Conservation (phyloP, 2,797 vertebrate species). For the Hirundo rustica region DNA sequence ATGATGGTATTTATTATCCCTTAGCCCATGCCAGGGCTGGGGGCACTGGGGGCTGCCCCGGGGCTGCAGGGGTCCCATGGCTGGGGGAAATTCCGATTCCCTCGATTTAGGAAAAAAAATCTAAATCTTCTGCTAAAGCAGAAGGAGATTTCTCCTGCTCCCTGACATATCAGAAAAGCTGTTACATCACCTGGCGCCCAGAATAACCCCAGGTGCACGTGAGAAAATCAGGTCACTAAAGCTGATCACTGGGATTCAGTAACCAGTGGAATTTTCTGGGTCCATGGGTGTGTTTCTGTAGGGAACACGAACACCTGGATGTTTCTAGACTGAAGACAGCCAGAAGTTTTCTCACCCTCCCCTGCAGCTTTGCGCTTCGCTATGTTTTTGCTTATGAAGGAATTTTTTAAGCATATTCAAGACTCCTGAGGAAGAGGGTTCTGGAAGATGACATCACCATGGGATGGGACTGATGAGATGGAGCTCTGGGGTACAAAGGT, state of each 20-base stretch:
- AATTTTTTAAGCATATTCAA: not conserved
- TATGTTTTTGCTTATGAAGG: not conserved
- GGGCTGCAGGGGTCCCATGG: not conserved
- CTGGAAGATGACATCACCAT: not conserved
- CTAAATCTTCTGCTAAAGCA: not conserved
- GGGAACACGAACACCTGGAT: not conserved
- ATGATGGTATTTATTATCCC: accelerated
- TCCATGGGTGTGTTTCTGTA: too few species aligned
- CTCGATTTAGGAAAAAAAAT: too few species aligned
- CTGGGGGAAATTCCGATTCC: not conserved
- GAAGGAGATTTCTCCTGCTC: not conserved
- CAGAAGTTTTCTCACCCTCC: not conserved
- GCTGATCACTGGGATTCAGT: not conserved
- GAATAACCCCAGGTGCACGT: not conserved
- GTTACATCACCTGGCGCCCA: not conserved
- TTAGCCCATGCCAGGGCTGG: not conserved
- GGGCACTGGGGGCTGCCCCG: not conserved
- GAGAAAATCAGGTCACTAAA: not conserved
- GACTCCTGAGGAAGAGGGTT: not conserved
- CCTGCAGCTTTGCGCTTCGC: not conserved
- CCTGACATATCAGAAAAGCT: not conserved
- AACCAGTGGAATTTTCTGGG: not conserved
- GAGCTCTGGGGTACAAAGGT: not conserved
- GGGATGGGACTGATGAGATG: not conserved
- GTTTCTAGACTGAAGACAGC: not conserved